Conservation (phyloP, 2,888 invertebrate species). For the Mechanitis mazaeus region DNA sequence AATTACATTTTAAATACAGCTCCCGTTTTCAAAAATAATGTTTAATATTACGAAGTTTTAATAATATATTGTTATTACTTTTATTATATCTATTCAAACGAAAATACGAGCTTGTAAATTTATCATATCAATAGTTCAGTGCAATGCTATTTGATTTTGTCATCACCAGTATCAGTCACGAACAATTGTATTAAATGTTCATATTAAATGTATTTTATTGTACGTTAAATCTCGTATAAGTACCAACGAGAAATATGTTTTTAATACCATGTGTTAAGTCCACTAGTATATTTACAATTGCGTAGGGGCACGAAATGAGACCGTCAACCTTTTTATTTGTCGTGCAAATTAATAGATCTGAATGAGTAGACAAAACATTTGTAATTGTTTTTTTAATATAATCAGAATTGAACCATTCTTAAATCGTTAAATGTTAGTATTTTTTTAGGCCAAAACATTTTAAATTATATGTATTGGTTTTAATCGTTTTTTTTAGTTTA, state of each 20-base stretch:
- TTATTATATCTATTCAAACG: too few relatives aligned
- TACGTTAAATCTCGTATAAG: slow-evolving; percentile 5
- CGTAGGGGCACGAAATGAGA: slow-evolving; percentile 34
- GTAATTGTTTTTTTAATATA: slow-evolving; percentile 3
- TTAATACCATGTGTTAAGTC: slow-evolving; percentile 10
- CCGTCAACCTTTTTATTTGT: slow-evolving; percentile 52
- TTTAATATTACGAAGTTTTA: too few relatives aligned
- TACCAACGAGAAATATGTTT: slow-evolving; percentile 9
- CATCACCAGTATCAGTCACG: slow-evolving; percentile 2
- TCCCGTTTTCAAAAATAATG: too few relatives aligned
- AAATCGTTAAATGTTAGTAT: too few relatives aligned
- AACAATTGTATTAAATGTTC: slow-evolving; percentile 7
- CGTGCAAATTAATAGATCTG: slow-evolving; percentile 40
- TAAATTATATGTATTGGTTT: too few relatives aligned
- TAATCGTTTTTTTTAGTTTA: too few relatives aligned
- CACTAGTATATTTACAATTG: slow-evolving; percentile 18
- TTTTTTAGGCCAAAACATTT: too few relatives aligned
- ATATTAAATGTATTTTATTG: slow-evolving; percentile 1
- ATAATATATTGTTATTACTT: too few relatives aligned
- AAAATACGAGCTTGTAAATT: too few relatives aligned
- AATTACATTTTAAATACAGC: background rate
- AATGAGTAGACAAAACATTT: slow-evolving; percentile 37
- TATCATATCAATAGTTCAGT: background rate
- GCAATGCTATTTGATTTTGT: background rate
- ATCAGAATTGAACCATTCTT: too few relatives aligned